These are phyloP conservation scores for Diuraphis noxia DNA, from an alignment of 1,140 invertebrate species.

Conservation along the genomic window DNA sequence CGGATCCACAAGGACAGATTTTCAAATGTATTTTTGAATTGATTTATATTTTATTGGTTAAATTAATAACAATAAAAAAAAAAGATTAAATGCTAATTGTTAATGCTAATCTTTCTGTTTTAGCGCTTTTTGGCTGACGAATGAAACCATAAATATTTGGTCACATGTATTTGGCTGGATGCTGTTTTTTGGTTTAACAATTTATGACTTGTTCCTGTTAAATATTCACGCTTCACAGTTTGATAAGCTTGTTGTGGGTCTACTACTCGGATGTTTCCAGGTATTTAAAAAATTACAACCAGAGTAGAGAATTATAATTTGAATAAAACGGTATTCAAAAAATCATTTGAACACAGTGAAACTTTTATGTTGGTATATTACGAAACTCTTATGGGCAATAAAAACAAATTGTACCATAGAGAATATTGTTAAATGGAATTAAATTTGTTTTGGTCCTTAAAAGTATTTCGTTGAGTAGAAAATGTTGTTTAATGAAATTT, in stretches of 20 bases:
- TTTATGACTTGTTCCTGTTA: constrained; percentile 80
- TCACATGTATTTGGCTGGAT: constrained; percentile 91
- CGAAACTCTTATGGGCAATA: too few species aligned
- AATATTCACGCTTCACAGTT: constrained; percentile 75
- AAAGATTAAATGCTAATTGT: not conserved
- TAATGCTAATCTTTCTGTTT: constrained; percentile 57
- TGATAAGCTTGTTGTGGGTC: constrained; percentile 83
- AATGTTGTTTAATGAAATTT: too few species aligned
- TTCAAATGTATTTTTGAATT: not conserved
- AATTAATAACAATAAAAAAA: not conserved
- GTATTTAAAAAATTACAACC: constrained; percentile 67
- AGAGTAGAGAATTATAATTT: constrained; percentile 5
- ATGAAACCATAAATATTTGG: constrained; percentile 98
- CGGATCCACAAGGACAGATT: not conserved
- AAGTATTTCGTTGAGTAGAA: too few species aligned
- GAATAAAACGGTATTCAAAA: not conserved
- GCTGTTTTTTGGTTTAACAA: constrained; percentile 79
- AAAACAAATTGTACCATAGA: too few species aligned
- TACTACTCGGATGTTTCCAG: constrained; percentile 84
- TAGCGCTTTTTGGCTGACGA: constrained; percentile 94
- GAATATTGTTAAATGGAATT: too few species aligned
- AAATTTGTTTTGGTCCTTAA: too few species aligned
- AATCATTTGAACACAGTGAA: not conserved
- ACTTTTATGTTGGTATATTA: too few species aligned
- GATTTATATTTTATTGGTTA: not conserved